Conservation (phyloP, 2,113 vertebrate species). For the Formicarius rufipectus region DNA sequence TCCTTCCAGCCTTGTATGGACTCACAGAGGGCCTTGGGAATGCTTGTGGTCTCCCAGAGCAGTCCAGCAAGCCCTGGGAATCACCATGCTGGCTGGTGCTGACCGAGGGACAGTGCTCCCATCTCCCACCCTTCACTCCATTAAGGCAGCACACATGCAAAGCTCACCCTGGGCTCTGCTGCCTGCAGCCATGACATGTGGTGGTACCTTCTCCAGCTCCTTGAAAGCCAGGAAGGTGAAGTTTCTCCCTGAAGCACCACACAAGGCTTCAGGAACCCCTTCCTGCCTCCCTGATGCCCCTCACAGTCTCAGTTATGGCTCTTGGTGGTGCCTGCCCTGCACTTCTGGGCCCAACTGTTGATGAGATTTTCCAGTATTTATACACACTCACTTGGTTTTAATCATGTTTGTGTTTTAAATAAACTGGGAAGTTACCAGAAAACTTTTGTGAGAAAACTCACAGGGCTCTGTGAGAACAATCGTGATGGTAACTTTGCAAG, state of each 20-base stretch:
- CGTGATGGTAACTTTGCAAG: background rate
- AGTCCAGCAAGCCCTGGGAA: background rate
- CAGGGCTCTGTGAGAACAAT: background rate
- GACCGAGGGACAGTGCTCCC: background rate
- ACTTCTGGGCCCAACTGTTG: background rate
- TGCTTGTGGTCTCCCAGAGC: background rate
- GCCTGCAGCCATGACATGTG: background rate
- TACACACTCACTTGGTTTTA: background rate
- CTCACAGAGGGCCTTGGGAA: rapidly evolving
- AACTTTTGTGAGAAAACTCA: background rate
- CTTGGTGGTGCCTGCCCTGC: background rate
- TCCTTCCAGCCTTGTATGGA: background rate
- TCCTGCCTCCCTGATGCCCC: background rate
- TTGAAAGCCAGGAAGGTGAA: background rate
- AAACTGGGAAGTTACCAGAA: background rate
- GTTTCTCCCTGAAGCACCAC: background rate
- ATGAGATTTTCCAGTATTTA: background rate
- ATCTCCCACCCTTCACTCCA: background rate
- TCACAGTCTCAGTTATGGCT: background rate
- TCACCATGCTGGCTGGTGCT: rapidly evolving
- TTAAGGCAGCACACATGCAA: background rate
- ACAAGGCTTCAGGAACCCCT: background rate
- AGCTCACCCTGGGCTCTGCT: background rate
- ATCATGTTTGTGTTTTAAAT: background rate
- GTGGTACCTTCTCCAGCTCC: background rate